Evolutionary conservation across 2,888 invertebrate species (phyloP).

Genomic region (Anthophora plumipes): DNA sequence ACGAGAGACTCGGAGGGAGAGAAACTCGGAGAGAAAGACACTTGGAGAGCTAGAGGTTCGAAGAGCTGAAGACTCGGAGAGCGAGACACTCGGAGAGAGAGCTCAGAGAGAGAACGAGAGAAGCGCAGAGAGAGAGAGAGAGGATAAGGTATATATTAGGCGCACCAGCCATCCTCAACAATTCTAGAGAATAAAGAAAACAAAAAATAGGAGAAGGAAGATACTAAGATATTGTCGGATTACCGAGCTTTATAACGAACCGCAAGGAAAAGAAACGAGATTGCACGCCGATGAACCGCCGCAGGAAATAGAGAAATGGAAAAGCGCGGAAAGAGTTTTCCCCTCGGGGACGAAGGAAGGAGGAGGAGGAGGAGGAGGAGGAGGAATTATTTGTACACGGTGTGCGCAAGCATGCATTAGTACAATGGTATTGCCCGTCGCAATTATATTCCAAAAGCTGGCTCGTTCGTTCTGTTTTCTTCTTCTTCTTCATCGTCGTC

Average conservation of each 20-base stretch:
- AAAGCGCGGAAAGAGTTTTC: constrained; percentile 32
- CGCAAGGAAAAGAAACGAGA: constrained; percentile 40
- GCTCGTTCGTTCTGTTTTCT: neutral
- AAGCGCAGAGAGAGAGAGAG: neutral
- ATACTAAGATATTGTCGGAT: constrained; percentile 58
- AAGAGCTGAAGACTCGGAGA: too few relatives aligned
- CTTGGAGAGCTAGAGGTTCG: too few relatives aligned
- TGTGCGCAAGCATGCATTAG: constrained; percentile 35
- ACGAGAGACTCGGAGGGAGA: too few relatives aligned
- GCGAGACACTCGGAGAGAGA: too few relatives aligned
- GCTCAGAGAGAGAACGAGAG: too few relatives aligned
- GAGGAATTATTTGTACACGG: constrained; percentile 52
- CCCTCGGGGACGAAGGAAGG: constrained; percentile 27
- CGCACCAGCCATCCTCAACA: neutral
- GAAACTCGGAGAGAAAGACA: too few relatives aligned
- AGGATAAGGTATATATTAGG: neutral
- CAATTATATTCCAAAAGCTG: constrained; percentile 36
- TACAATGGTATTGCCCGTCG: constrained; percentile 48
- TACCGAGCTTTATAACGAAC: constrained; percentile 54
- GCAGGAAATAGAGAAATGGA: constrained; percentile 42
- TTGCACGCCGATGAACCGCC: constrained; percentile 45
- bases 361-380: too few relatives aligned
- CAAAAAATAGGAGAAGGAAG: neutral
- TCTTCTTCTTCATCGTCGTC: neutral
- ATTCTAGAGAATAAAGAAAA: neutral